These are phyloP conservation scores for Urocitellus parryii DNA, from an alignment of 2,113 vertebrate genomes.

Conservation along the genomic window DNA sequence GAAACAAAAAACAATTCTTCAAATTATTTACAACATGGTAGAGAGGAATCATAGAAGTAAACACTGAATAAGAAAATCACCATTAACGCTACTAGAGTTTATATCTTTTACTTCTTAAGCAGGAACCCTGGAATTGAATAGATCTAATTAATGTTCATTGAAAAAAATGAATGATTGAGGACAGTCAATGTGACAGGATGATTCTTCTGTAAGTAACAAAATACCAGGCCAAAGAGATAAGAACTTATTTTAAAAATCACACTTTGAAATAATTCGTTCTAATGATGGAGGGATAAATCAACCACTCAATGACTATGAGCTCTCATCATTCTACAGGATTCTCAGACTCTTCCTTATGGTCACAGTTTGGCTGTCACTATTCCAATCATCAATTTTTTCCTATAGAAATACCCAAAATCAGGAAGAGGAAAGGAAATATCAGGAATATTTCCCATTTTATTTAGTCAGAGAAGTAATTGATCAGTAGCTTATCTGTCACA, in stretches of 20 bases:
- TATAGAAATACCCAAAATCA: background rate
- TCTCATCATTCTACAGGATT: background rate
- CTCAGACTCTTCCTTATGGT: background rate
- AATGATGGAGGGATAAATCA: background rate
- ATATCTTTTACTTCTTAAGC: background rate
- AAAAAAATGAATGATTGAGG: background rate
- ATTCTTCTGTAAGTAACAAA: background rate
- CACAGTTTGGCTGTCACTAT: background rate
- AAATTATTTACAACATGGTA: background rate
- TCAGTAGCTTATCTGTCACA: background rate
- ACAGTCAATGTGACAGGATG: background rate
- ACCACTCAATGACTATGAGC: background rate
- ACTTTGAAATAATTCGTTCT: background rate
- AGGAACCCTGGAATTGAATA: background rate
- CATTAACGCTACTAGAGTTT: background rate
- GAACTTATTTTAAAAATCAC: background rate
- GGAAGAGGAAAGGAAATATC: background rate
- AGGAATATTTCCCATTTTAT: background rate
- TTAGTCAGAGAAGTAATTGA: background rate
- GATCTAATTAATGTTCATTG: background rate
- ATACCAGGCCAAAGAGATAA: background rate
- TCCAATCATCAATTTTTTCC: background rate
- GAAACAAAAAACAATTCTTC: background rate
- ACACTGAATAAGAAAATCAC: slow-evolving; percentile 1
- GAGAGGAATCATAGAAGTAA: background rate